Conservation (phyloP, 1,140 invertebrate species). For the Aphidius gifuensis region DNA sequence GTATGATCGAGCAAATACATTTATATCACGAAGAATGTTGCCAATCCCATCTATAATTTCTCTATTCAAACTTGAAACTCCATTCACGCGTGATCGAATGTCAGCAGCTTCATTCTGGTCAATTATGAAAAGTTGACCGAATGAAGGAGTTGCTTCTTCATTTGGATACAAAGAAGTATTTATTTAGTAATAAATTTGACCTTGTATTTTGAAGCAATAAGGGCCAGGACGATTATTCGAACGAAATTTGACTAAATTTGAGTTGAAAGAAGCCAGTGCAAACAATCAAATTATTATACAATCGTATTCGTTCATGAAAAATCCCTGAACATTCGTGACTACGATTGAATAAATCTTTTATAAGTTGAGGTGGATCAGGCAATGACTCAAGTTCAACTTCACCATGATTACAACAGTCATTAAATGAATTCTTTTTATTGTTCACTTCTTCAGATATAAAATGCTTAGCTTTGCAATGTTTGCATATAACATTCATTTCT, state of each 20-base stretch:
- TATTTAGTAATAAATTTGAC: too few species aligned
- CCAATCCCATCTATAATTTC: too few species aligned
- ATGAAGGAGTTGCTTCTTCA: slow-evolving; percentile 13
- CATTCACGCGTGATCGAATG: neutral
- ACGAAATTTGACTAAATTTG: slow-evolving; percentile 23
- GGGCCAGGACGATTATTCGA: too few species aligned
- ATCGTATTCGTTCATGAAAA: slow-evolving; percentile 22
- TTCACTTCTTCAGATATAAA: slow-evolving; percentile 22
- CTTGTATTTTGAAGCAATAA: too few species aligned
- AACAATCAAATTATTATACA: slow-evolving; percentile 22
- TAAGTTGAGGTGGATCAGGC: slow-evolving; percentile 13
- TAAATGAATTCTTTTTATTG: slow-evolving; percentile 18
- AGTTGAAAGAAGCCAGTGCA: slow-evolving; percentile 26
- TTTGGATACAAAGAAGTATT: slow-evolving; percentile 6
- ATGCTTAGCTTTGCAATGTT: slow-evolving; percentile 21
- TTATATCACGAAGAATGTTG: too few species aligned
- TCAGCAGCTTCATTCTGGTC: neutral
- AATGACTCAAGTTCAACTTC: slow-evolving; percentile 19
- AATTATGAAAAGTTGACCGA: slow-evolving; percentile 19
- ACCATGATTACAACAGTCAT: slow-evolving; percentile 27
- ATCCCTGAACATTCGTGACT: slow-evolving; percentile 18
- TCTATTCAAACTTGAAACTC: too few species aligned
- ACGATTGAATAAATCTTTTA: slow-evolving; percentile 16
- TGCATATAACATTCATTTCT: slow-evolving; percentile 16
- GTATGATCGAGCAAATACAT: too few species aligned